Evolutionary conservation across 2,113 vertebrate genomes (phyloP), one percentile per base, ranked within the genome.

Genomic region (Corvus cornix): DNA sequence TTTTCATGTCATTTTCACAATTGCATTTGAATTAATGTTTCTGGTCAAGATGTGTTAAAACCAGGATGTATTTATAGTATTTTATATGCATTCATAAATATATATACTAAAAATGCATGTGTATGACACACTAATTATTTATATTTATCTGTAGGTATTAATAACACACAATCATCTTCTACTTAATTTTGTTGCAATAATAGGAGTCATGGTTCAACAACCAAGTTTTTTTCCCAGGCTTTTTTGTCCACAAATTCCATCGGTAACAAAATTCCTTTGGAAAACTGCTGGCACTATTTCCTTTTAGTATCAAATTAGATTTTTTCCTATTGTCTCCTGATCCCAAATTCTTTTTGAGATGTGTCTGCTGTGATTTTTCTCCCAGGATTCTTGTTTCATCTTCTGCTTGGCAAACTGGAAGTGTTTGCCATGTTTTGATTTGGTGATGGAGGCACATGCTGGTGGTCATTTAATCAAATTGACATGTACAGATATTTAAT

Each of bases 1-100:
- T 81, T 97, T 95, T 95, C 70, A 76, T 84, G 81, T 55, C 24
- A 58, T 93, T 78, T 95, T 75, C 70, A 75, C 58, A 63, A 27
- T 96, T 86, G 39, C 30, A 30, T 94, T 77, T 73, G 59, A 94
- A 92, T 92, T 68, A 60, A 73, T 95, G 84, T 96, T 90, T 74
- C 37, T 95, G 63, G 39, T 21, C 33, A 62, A 86, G 44, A 62
- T n/a, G 13, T 15, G 31, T 87, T 94, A 89, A 86, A 93, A 56
- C 1, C 16, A 26, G 35, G 70, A 52, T 67, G 15, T 78, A 33
- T 75, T 70, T 70, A 14, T 60, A 86, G 44, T 11, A 11, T 86
- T 90, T 60, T 46, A 30, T 66, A 31, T 31, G 18, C 59, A 30
- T 46, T 67, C 7, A 31, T 58, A 48, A 60, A 48, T 79, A 69